phyloP scores from a whole-genome alignment of 2,113 vertebrate species.

The Pogonocichla stellata region DNA sequence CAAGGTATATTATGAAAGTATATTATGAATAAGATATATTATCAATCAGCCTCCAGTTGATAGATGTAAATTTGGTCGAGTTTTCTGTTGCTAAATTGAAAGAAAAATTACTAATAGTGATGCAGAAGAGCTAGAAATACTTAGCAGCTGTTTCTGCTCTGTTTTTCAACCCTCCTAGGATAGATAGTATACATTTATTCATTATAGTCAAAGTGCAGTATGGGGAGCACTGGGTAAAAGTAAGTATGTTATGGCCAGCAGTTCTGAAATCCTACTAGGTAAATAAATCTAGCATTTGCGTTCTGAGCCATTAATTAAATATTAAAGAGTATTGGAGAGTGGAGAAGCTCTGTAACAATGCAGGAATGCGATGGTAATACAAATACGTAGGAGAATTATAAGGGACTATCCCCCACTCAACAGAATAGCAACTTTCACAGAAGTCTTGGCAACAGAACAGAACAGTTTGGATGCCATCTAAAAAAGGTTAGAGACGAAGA shows the following conservation, averaged over 20 bases:
- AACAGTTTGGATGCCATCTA: slow-evolving; percentile 14
- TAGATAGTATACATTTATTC: not conserved
- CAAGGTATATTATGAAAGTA: not conserved
- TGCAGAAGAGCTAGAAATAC: not conserved
- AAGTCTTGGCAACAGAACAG: not conserved
- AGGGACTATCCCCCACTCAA: not conserved
- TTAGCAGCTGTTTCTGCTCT: not conserved
- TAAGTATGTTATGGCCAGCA: not conserved
- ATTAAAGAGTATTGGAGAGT: not conserved
- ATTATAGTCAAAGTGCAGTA: not conserved
- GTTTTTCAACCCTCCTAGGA: not conserved
- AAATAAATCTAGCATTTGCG: not conserved
- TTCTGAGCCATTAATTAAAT: not conserved
- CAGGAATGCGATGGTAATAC: not conserved
- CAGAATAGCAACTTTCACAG: not conserved
- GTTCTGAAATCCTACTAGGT: not conserved
- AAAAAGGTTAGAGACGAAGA: slow-evolving; percentile 40
- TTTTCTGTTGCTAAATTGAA: not conserved
- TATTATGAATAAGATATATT: not conserved
- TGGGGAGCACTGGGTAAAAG: not conserved
- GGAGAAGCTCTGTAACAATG: not conserved
- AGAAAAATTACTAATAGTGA: not conserved
- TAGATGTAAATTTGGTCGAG: not conserved
- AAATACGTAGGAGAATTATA: not conserved
- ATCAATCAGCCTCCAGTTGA: not conserved